Conservation (phyloP, 2,113 vertebrate species). For the Anser brachyrhynchus region DNA sequence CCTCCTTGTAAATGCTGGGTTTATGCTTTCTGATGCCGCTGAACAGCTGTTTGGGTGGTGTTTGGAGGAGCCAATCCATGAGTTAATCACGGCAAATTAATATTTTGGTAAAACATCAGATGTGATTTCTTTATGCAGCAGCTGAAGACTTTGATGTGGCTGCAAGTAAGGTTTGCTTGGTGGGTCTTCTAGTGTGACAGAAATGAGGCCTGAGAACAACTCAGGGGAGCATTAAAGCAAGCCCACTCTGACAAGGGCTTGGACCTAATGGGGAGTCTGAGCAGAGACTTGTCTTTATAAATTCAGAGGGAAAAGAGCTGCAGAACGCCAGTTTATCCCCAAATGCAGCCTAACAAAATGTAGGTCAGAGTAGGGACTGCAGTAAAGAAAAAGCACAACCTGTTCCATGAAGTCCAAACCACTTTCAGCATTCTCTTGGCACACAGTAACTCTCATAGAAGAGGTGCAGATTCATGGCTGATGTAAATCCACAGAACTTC, state of each 20-base stretch:
- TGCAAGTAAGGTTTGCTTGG: neutral
- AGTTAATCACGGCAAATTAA: neutral
- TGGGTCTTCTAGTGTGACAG: neutral
- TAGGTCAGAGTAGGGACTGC: neutral
- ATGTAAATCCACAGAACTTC: neutral
- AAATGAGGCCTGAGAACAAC: neutral
- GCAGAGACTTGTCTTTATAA: neutral
- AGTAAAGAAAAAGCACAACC: neutral
- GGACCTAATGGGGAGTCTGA: neutral
- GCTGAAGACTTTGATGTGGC: neutral
- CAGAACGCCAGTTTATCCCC: neutral
- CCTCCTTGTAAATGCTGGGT: neutral
- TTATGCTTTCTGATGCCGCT: neutral
- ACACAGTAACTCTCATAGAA: neutral
- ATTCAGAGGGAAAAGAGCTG: neutral
- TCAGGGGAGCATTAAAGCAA: neutral
- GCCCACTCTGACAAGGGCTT: neutral
- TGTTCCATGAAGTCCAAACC: neutral
- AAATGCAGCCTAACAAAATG: neutral
- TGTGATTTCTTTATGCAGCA: neutral
- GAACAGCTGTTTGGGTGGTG: neutral
- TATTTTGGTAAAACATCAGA: neutral
- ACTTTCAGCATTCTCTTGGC: neutral
- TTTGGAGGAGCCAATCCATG: neutral
- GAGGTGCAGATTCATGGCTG: neutral